These are phyloP conservation scores for Phocoena phocoena DNA, from an alignment of 2,113 vertebrate genomes.

Conservation along the genomic window DNA sequence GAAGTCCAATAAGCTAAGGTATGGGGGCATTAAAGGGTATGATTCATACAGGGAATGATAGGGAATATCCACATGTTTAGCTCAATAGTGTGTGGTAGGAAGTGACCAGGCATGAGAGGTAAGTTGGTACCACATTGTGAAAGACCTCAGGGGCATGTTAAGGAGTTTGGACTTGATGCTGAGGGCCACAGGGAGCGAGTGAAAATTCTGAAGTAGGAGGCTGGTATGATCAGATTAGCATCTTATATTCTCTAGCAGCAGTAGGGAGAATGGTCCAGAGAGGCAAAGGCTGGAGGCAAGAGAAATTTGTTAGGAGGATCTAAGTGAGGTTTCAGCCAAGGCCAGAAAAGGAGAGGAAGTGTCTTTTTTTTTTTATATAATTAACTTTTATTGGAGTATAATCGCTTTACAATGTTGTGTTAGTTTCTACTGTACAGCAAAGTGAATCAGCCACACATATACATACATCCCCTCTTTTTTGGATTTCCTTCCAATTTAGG, in stretches of 20 bases:
- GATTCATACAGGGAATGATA: neutral
- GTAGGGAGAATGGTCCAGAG: neutral
- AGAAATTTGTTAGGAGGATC: neutral
- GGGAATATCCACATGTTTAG: neutral
- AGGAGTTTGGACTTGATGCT: neutral
- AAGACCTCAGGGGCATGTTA: neutral
- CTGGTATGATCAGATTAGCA: neutral
- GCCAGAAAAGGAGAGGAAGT: neutral
- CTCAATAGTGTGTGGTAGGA: neutral
- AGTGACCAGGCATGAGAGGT: neutral
- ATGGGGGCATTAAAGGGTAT: neutral
- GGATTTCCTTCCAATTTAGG: too few species aligned
- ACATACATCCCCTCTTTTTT: too few species aligned
- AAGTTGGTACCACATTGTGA: neutral
- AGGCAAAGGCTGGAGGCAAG: neutral
- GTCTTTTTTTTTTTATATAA: neutral
- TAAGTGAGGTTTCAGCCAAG: neutral
- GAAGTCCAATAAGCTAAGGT: neutral
- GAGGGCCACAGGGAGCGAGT: neutral
- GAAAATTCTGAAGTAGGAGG: neutral
- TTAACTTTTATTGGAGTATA: too few species aligned
- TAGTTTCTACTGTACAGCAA: too few species aligned
- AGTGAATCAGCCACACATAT: too few species aligned
- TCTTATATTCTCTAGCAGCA: neutral
- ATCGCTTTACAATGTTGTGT: too few species aligned